Conservation (phyloP, 92 coral and sea anemone species). For the Paragorgia papillata region DNA sequence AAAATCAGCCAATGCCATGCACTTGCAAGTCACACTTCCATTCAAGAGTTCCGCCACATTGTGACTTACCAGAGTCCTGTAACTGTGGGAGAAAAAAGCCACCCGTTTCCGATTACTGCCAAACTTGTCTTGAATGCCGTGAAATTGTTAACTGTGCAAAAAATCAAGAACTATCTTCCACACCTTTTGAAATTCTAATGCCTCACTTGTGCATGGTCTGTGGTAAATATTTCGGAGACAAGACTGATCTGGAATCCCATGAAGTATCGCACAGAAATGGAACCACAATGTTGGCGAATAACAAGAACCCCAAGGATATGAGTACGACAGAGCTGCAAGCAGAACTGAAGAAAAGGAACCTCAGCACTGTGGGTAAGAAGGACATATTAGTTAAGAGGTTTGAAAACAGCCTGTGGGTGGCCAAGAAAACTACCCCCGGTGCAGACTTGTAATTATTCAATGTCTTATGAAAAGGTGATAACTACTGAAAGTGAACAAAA, state of each 20-base stretch:
- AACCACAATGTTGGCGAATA: constrained; percentile 23
- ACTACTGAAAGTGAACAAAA: no score
- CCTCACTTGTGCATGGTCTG: constrained; percentile 48
- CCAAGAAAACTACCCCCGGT: constrained; percentile 21
- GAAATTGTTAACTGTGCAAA: constrained; percentile 52
- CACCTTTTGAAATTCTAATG: constrained; percentile 47
- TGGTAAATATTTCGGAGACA: constrained; percentile 53
- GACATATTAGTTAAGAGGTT: constrained; percentile 56
- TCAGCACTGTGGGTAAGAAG: constrained; percentile 52
- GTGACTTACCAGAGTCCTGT: constrained; percentile 52
- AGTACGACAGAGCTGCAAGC: constrained; percentile 53
- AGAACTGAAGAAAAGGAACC: constrained; percentile 47
- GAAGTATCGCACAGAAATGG: constrained; percentile 37
- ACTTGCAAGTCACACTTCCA: constrained; percentile 57
- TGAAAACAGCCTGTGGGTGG: constrained; percentile 50
- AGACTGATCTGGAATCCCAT: constrained; percentile 45
- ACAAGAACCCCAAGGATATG: constrained; percentile 56
- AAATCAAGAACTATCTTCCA: constrained; percentile 38
- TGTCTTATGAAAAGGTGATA: no score
- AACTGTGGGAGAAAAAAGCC: constrained; percentile 52
- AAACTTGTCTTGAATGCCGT: constrained; percentile 42
- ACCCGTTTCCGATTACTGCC: constrained; percentile 21
- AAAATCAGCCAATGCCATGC: constrained; percentile 54
- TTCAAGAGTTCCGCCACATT: constrained; percentile 61
- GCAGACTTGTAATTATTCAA: not conserved